phyloP scores from a whole-genome alignment of 1,140 invertebrate genomes.

The Potamilus streckersoni region DNA sequence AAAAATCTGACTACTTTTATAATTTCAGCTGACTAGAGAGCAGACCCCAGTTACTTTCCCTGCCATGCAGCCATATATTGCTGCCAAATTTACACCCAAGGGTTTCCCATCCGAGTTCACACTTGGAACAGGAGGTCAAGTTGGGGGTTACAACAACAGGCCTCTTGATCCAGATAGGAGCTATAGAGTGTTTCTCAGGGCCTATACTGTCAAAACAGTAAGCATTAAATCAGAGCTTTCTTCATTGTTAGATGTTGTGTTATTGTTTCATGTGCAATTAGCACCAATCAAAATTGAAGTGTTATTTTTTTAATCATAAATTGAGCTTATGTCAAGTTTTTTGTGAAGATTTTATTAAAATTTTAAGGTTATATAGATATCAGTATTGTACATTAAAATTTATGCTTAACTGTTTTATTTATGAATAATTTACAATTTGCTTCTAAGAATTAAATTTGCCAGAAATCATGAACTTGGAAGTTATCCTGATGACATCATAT shows the following conservation, averaged over 20 bases:
- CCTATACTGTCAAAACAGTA: conserved; percentile 58
- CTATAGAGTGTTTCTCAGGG: conserved; percentile 60
- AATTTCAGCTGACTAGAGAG: conserved; percentile 42
- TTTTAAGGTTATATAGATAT: no score
- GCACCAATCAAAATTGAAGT: no score
- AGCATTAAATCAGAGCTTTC: conserved; percentile 11
- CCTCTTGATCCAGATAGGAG: conserved; percentile 44
- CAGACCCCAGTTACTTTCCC: conserved; percentile 32
- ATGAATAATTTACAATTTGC: no score
- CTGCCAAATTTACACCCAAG: conserved; percentile 57
- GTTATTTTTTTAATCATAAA: no score
- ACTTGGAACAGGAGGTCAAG: conserved; percentile 54
- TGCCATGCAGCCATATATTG: conserved; percentile 53
- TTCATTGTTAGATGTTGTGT: not conserved
- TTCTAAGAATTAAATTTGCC: no score
- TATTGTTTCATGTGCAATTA: no score
- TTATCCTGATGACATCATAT: no score
- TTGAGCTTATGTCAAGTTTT: no score
- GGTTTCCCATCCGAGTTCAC: conserved; percentile 50
- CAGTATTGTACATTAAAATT: no score
- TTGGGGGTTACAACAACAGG: conserved; percentile 54
- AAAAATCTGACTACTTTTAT: not conserved
- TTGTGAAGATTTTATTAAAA: no score
- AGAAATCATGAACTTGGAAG: no score
- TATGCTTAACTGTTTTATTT: no score